Conservation (phyloP, 2,797 vertebrate species). For the Anguilla marmorata region DNA sequence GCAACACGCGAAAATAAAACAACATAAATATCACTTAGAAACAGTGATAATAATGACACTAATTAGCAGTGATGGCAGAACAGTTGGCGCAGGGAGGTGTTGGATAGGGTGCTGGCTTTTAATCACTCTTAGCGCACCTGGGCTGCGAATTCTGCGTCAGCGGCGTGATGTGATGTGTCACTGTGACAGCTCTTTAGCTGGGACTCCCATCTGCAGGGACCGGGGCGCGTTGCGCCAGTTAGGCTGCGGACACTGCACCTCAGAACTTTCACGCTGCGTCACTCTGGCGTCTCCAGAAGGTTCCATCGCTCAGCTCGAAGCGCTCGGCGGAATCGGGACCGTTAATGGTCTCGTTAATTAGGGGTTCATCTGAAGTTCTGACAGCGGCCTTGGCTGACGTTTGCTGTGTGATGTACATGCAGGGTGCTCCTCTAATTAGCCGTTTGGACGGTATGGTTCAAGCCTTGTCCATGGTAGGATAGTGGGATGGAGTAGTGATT, state of each 20-base stretch:
- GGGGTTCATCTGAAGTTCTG: neutral
- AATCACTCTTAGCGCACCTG: constrained; percentile 20
- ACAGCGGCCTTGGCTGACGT: neutral
- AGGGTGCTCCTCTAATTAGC: neutral
- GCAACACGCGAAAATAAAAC: neutral
- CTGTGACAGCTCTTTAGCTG: neutral
- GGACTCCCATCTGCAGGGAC: neutral
- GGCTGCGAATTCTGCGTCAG: neutral
- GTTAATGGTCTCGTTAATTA: neutral
- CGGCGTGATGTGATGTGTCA: neutral
- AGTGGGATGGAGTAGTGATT: neutral
- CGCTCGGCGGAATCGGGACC: neutral
- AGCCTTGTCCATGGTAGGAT: neutral
- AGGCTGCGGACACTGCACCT: neutral
- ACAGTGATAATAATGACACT: neutral
- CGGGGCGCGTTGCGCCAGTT: neutral
- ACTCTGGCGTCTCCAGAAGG: neutral
- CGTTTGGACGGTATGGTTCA: neutral
- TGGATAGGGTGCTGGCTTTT: neutral
- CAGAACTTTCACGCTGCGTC: neutral
- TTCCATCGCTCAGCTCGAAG: neutral
- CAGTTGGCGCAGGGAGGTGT: neutral
- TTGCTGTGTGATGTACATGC: neutral
- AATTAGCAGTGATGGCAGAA: neutral
- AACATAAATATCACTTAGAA: neutral